A percentile compares a stretch with the other conserved stretches of the same genome.
Evolutionary conservation across 2,113 vertebrate genomes (phyloP).

Genomic region (Lontra canadensis): DNA sequence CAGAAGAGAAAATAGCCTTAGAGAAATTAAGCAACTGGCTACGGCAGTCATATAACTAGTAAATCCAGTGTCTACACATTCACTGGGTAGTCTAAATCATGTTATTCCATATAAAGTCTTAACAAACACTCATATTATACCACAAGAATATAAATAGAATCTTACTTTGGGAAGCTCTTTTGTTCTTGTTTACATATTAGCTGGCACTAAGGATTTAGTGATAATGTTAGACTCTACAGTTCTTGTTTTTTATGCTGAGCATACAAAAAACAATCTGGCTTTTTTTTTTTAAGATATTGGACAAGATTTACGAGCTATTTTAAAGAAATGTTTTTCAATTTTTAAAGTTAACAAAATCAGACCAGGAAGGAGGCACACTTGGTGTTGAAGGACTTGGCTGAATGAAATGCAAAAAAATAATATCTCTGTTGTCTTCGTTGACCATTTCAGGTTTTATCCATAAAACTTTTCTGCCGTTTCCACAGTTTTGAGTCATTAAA

Average conservation of each 20-base stretch:
- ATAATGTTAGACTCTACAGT: not conserved
- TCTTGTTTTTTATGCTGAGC: conserved; percentile 21
- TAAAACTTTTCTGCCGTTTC: not conserved
- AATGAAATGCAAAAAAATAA: conserved; percentile 37
- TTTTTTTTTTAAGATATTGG: not conserved
- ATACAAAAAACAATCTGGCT: not conserved
- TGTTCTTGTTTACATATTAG: not conserved
- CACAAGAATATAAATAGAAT: not conserved
- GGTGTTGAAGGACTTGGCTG: not conserved
- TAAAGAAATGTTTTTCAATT: not conserved
- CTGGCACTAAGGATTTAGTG: not conserved
- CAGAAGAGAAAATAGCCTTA: not conserved
- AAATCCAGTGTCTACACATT: not conserved
- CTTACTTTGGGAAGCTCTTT: not conserved
- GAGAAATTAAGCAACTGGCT: not conserved
- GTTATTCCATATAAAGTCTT: not conserved
- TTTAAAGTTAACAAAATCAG: conserved; percentile 37
- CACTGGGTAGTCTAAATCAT: not conserved
- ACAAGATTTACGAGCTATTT: not conserved
- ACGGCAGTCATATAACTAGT: not conserved
- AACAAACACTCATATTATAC: not conserved
- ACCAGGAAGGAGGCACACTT: not conserved
- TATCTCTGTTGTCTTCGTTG: not conserved
- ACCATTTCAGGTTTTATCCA: conserved; percentile 36
- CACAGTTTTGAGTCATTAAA: conserved; percentile 22